phyloP scores from a whole-genome alignment of 2,797 vertebrate genomes.

The Rhodeus uyekii region DNA sequence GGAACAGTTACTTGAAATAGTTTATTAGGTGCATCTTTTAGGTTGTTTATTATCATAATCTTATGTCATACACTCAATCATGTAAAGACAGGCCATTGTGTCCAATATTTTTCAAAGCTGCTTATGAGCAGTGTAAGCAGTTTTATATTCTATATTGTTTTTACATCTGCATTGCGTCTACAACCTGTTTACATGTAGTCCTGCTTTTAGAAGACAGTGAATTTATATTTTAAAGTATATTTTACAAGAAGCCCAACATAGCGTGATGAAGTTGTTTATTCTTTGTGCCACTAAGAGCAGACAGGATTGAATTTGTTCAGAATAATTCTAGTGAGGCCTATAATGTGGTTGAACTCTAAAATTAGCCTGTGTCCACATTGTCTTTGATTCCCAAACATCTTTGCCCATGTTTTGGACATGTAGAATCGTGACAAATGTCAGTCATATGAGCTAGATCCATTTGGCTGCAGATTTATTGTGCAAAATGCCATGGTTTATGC shows the following conservation, averaged over 20 bases:
- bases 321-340: conserved; percentile 36
- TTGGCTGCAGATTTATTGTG: neutral
- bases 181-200: neutral
- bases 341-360: conserved; percentile 49
- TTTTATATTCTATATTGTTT: neutral
- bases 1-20: neutral
- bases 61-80: neutral
- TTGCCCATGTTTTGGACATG: neutral
- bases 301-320: conserved; percentile 40
- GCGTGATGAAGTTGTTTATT: conserved; percentile 51
- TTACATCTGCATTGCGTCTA: neutral
- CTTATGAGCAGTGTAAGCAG: neutral
- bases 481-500: neutral
- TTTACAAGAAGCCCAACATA: conserved; percentile 40
- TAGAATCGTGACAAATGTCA: neutral
- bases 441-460: neutral
- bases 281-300: conserved; percentile 34
- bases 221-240: conserved; percentile 38
- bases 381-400: conserved; percentile 6
- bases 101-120: neutral
- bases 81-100: neutral
- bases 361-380: conserved; percentile 45
- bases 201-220: conserved; percentile 2
- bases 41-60: neutral
- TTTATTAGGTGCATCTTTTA: neutral